These are phyloP conservation scores for Mionectes olivaceus DNA, from an alignment of 2,797 vertebrate genomes.

Conservation along the genomic window DNA sequence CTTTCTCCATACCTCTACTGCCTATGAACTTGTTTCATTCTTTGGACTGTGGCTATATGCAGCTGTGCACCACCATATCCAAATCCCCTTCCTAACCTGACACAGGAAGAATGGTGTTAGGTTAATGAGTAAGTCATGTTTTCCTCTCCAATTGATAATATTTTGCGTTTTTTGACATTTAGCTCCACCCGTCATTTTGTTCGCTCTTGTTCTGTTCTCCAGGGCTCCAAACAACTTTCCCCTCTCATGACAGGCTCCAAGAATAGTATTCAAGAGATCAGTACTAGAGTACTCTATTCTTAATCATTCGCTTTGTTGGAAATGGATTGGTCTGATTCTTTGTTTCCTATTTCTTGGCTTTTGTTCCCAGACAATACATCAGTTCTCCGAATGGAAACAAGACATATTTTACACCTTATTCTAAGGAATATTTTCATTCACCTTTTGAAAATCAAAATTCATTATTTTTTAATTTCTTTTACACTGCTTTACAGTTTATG, in stretches of 20 bases:
- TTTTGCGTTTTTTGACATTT: neutral
- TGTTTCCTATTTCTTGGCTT: neutral
- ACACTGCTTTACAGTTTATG: neutral
- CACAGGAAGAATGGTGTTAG: neutral
- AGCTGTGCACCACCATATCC: neutral
- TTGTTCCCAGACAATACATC: neutral
- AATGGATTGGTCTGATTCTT: neutral
- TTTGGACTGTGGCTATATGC: neutral
- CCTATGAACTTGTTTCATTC: neutral
- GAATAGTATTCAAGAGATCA: neutral
- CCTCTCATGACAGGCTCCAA: neutral
- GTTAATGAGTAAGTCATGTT: neutral
- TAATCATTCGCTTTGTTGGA: neutral
- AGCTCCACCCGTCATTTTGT: neutral
- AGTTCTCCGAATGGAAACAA: neutral
- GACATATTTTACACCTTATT: neutral
- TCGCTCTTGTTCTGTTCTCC: neutral
- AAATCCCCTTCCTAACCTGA: neutral
- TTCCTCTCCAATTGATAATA: neutral
- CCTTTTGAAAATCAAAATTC: neutral
- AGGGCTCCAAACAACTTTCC: neutral
- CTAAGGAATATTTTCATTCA: neutral
- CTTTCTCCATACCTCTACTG: neutral
- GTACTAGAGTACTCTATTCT: neutral
- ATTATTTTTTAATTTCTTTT: neutral